These are phyloP conservation scores for Mobula hypostoma DNA, from an alignment of 2,113 vertebrate genomes.

Conservation along the genomic window DNA sequence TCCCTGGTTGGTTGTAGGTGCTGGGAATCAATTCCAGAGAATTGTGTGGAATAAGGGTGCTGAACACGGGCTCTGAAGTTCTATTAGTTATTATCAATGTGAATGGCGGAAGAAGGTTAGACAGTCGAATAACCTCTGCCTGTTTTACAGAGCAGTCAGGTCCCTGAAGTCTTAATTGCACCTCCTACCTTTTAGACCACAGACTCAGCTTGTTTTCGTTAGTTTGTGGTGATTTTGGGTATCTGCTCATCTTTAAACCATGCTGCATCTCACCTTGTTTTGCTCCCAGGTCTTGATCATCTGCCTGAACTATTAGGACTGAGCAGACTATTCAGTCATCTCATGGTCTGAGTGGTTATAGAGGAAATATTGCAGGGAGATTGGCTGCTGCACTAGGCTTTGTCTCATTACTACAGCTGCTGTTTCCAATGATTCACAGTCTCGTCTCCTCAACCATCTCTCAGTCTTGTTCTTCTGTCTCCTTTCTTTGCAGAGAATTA, in stretches of 20 bases:
- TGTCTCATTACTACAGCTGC: not conserved
- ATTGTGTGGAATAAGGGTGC: not conserved
- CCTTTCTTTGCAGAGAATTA: conserved; percentile 76
- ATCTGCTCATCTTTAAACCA: not conserved
- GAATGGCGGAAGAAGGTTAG: not conserved
- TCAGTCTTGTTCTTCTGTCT: conserved; percentile 38
- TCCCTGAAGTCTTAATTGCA: not conserved
- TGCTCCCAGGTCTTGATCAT: too few relatives aligned
- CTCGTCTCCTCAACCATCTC: not conserved
- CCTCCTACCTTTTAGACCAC: not conserved
- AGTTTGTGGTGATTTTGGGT: too few relatives aligned
- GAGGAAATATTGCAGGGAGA: not conserved
- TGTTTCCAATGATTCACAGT: not conserved
- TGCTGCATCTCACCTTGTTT: not conserved
- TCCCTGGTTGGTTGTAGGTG: too few relatives aligned
- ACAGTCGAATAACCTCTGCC: not conserved
- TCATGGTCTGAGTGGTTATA: not conserved
- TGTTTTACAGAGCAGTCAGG: not conserved
- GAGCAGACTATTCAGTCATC: not conserved
- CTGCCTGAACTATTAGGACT: not conserved
- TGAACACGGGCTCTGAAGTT: not conserved
- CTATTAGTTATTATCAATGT: too few relatives aligned
- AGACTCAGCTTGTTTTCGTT: not conserved
- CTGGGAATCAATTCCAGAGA: too few relatives aligned
- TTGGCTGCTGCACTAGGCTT: not conserved